A percentile compares a stretch with the other conserved stretches of the same genome.
phyloP scores from a whole-genome alignment of 2,888 invertebrate species.

The Cephonodes hylas region DNA sequence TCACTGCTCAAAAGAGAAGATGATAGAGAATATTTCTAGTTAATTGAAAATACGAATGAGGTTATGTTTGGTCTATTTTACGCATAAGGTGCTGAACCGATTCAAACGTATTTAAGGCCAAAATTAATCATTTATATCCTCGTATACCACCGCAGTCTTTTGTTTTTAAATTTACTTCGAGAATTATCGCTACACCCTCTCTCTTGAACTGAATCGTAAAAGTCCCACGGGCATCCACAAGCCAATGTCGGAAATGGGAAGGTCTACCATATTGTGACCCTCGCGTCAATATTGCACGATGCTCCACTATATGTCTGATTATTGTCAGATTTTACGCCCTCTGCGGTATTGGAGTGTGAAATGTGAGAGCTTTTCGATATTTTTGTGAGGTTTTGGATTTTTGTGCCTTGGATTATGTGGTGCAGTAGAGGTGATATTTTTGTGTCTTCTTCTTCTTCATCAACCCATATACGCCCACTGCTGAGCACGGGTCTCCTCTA shows the following conservation, averaged over 20 bases:
- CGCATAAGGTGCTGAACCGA: too few species aligned
- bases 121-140: too few species aligned
- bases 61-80: too few species aligned
- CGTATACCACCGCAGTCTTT: too few species aligned
- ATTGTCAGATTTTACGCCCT: neutral
- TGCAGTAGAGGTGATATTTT: neutral
- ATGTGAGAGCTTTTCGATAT: neutral
- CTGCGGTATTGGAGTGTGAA: neutral
- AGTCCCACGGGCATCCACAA: slow-evolving; percentile 5
- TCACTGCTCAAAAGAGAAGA: too few species aligned
- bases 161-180: neutral
- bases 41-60: too few species aligned
- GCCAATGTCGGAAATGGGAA: neutral
- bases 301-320: neutral
- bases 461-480: too few species aligned
- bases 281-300: neutral
- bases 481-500: too few species aligned
- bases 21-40: too few species aligned
- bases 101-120: too few species aligned
- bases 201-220: neutral
- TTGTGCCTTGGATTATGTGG: neutral
- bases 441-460: too few species aligned
- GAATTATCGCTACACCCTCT: neutral
- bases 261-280: neutral
- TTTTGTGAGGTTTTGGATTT: neutral